Evolutionary conservation across 2,113 vertebrate species (phyloP).

Genomic region (Phalacrocorax carbo): DNA sequence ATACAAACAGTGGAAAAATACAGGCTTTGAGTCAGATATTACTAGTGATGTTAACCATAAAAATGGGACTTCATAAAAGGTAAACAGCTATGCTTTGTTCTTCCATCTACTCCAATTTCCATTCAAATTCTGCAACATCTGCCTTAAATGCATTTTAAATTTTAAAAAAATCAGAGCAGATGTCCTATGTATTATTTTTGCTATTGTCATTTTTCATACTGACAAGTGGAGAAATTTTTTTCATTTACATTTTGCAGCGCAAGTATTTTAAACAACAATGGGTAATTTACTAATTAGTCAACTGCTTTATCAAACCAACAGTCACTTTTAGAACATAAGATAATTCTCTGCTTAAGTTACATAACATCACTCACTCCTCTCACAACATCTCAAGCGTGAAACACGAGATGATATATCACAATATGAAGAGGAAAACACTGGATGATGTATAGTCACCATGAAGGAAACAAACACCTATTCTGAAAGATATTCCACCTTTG

Average conservation of each 20-base stretch:
- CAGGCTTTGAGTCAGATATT: slow-evolving; percentile 11
- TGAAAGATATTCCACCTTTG: neutral
- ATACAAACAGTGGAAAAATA: slow-evolving; percentile 33
- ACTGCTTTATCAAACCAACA: slow-evolving; percentile 67
- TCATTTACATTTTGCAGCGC: slow-evolving; percentile 83
- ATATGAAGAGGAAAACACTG: slow-evolving; percentile 22
- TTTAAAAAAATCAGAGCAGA: slow-evolving; percentile 79
- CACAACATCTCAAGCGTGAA: slow-evolving; percentile 25
- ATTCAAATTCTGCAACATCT: slow-evolving; percentile 77
- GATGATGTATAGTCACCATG: slow-evolving; percentile 4
- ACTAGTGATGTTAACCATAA: neutral
- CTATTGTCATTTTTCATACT: slow-evolving; percentile 88
- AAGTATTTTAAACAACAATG: slow-evolving; percentile 81
- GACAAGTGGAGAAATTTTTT: slow-evolving; percentile 77
- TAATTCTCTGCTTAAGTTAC: slow-evolving; percentile 52
- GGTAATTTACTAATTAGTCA: slow-evolving; percentile 80
- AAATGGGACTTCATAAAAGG: slow-evolving; percentile 39
- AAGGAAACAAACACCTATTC: neutral
- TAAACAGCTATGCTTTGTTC: slow-evolving; percentile 45
- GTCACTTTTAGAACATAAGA: slow-evolving; percentile 55
- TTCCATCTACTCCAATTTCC: slow-evolving; percentile 5
- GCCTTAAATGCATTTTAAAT: slow-evolving; percentile 65
- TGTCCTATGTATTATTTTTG: slow-evolving; percentile 82
- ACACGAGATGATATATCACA: slow-evolving; percentile 35
- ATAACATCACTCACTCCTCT: slow-evolving; percentile 62